Evolutionary conservation across 2,888 invertebrate genomes (phyloP).

Genomic region (Aleiodes testaceus): DNA sequence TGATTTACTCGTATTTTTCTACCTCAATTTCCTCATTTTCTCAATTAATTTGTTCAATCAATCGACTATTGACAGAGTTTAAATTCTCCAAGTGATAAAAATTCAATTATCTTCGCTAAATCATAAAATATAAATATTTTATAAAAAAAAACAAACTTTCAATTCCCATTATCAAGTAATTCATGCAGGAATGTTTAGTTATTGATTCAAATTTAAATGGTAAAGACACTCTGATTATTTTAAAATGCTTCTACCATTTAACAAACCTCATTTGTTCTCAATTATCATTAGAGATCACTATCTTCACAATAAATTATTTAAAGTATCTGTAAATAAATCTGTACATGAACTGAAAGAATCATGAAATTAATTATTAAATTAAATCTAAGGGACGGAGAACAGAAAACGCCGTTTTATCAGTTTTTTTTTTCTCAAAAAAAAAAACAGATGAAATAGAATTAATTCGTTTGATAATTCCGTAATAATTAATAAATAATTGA

Average conservation of each 20-base stretch:
- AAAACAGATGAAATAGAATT: too few species aligned
- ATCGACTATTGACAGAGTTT: slow-evolving; percentile 18
- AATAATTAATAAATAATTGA: slow-evolving; percentile 47
- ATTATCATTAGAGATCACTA: background rate
- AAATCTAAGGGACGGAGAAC: slow-evolving; percentile 72
- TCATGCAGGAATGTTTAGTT: slow-evolving; percentile 14
- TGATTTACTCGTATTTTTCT: slow-evolving; percentile 47
- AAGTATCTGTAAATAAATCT: slow-evolving; percentile 20
- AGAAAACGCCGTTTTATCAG: slow-evolving; percentile 62
- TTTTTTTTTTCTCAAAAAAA: too few species aligned
- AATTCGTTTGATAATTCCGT: too few species aligned
- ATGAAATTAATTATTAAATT: slow-evolving; percentile 56
- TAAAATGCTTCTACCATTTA: too few species aligned
- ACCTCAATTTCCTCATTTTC: background rate
- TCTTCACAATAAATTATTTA: slow-evolving; percentile 16
- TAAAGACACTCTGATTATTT: background rate
- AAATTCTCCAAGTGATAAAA: slow-evolving; percentile 22
- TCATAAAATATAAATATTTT: background rate
- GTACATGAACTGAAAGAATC: slow-evolving; percentile 8
- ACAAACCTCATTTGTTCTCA: too few species aligned
- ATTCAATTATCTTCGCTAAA: background rate
- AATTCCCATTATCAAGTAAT: slow-evolving; percentile 11
- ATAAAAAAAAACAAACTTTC: background rate
- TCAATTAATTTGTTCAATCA: background rate
- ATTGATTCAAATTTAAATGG: background rate